Base-by-base conservation (phyloP, 2,888 invertebrate genomes). In the Patella pellucida region DNA sequence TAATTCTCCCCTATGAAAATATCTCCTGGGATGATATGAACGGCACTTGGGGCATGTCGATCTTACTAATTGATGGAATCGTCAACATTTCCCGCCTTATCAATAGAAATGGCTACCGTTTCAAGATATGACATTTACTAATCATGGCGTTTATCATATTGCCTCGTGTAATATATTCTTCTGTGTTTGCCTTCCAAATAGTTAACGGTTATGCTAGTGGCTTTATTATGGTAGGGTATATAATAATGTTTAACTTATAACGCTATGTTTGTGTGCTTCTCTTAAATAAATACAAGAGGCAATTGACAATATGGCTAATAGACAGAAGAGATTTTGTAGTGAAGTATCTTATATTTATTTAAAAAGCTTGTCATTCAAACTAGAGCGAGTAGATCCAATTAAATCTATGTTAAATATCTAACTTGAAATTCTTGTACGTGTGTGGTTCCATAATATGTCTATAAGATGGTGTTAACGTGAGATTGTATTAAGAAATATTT, bases 1-100 rank as follows among this genome's bases (percentile, higher is more conserved):
- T 73, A 73, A 73, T 52, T 73, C 31, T 15, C 27, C 52, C n/a
- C 54, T 73, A 68, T 31, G 68, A 52, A 51, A 73, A 73, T 68
- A 73, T 51, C 27, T 54, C 73, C 19, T 52, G 68, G 73, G 73
- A 68, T 23, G 52, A 15, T 15, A n/a, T 68, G 51, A 52, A 68
- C 73, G 41, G n/a, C 68, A 52, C 54, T 27, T 51, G 68, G 52
- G 41, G 52, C 68, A 73, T 68, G 73, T 68, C 68, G 51, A 73
- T 73, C 73, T 73, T 52, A 68, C 68, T 73, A 68, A 73, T 50
- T 62, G 62, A 19, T 62, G 62, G 23, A 62, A 62, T 23, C 19
- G 62, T 62, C 62, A 62, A 62, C 23, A 23, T 62, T 62, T 62
- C 19, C 23, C 62, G 19, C 19, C 62, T 62, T 62, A 62, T 62